Evolutionary conservation across 1,140 invertebrate genomes (phyloP), one percentile per base, ranked within the genome.

Genomic region (Mylabris phalerata): DNA sequence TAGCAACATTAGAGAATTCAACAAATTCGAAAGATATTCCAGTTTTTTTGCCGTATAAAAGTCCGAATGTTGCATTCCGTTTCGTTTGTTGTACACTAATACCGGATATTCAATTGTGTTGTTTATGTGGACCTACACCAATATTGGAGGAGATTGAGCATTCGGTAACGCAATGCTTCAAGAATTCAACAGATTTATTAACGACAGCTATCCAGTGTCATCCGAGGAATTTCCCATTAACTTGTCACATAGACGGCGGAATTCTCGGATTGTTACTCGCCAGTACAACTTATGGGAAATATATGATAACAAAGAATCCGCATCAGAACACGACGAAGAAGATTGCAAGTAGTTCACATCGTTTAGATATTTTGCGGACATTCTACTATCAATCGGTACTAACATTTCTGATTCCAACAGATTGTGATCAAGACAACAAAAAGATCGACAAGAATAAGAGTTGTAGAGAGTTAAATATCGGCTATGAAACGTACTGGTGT

Each of bases 41-140:
- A 6, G 82, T 93, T 6, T 94, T 88, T 76, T 75, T 93, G 27
- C 90, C 90, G 5, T 79, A 85, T 44, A 90, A 84, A 72, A 93
- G 90, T 72, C 89, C 90, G 38, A 87, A 84, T 71, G 89, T 91
- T 2, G 88, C 89, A 9, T 91, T 91, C 67, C 78, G 90, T 66
- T 80, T 92, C 47, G 81, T 93, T 7, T 85, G 86, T 4, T 85
- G 89, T 62, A 84, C 84, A 52, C 72, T 93, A 9, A 75, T 87
- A n/a, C 80, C 82, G 51, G 80, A 86, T 60, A 82, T 92, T 3
- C 85, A 90, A 74, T 81, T 91, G 0, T 75, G 88, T 59, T 83
- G 87, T 4, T 75, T 94, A 5, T 91, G 89, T 75, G 90, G 90
- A 2, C 86, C 87, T 3, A 85, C 79, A 26, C 90, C 90, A 0